Conservation (phyloP, 2,888 invertebrate species). For the Nephrocerus scutellatus region DNA sequence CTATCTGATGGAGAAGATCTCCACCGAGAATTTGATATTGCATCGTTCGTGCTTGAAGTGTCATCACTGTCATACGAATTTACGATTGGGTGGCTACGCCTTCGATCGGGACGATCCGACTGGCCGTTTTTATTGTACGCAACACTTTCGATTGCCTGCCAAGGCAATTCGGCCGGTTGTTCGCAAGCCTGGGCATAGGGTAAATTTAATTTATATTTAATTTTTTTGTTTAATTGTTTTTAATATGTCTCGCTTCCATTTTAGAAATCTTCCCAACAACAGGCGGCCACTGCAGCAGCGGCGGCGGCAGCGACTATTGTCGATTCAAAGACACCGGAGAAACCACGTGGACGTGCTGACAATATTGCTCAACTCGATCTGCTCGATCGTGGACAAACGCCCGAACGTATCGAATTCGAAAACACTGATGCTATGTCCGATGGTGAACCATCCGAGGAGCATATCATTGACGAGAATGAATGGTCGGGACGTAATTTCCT, state of each 20-base stretch:
- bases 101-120: constrained; percentile 64
- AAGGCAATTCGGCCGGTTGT: constrained; percentile 45
- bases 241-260: constrained; percentile 1
- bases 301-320: constrained; percentile 16
- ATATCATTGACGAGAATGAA: constrained; percentile 90
- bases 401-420: constrained; percentile 74
- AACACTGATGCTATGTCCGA: constrained; percentile 61
- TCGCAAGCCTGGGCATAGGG: constrained; percentile 32
- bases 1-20: constrained; percentile 87
- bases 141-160: constrained; percentile 63
- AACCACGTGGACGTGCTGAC: constrained; percentile 45
- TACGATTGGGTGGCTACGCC: constrained; percentile 69
- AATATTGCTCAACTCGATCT: constrained; percentile 40
- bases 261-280: constrained; percentile 28
- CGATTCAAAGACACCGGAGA: constrained; percentile 45
- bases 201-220: constrained; percentile 14
- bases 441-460: constrained; percentile 54
- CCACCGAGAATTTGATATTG: constrained; percentile 82
- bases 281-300: constrained; percentile 12
- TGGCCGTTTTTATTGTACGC: constrained; percentile 67
- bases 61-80: constrained; percentile 79
- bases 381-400: constrained; percentile 55
- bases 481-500: constrained; percentile 92
- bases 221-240: not conserved
- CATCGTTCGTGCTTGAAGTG: constrained; percentile 93